Conservation (phyloP, 2,888 invertebrate species). For the Saturnia japonica region DNA sequence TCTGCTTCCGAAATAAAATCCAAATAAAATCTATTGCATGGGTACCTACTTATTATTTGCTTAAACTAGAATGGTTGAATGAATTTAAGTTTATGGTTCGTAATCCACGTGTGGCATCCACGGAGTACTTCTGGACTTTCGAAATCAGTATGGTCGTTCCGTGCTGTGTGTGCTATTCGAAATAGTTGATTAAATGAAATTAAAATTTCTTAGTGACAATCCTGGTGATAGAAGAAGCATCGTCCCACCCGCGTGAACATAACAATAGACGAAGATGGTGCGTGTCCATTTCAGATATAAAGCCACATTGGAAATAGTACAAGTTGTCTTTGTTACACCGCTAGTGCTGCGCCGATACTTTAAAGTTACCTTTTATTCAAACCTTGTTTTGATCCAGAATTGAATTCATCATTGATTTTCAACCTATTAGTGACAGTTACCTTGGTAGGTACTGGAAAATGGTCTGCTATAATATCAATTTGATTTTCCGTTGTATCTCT, state of each 20-base stretch:
- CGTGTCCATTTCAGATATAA: conserved; percentile 34
- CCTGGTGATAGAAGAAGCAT: conserved; percentile 23
- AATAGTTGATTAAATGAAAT: neutral
- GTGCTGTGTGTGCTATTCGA: neutral
- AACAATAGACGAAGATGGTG: conserved; percentile 28
- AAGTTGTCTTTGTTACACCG: conserved; percentile 36
- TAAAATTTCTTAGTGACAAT: conserved; percentile 1
- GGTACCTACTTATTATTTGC: neutral
- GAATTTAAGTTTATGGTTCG: too few relatives aligned
- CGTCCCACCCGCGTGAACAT: conserved; percentile 24
- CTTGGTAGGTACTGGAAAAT: neutral
- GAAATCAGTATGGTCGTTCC: too few relatives aligned
- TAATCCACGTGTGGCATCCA: too few relatives aligned
- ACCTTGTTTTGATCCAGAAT: neutral
- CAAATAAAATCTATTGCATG: neutral
- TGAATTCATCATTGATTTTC: too few relatives aligned
- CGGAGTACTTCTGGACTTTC: too few relatives aligned
- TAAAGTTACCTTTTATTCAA: conserved; percentile 40
- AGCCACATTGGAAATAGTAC: conserved; percentile 33
- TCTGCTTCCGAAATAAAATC: neutral
- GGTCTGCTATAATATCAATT: neutral
- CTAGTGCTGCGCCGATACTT: conserved; percentile 34
- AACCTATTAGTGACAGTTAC: neutral
- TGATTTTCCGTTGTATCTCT: too few relatives aligned
- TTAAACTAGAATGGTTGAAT: neutral